Evolutionary conservation across 2,113 vertebrate species (phyloP).

Genomic region (Eidolon helvum): DNA sequence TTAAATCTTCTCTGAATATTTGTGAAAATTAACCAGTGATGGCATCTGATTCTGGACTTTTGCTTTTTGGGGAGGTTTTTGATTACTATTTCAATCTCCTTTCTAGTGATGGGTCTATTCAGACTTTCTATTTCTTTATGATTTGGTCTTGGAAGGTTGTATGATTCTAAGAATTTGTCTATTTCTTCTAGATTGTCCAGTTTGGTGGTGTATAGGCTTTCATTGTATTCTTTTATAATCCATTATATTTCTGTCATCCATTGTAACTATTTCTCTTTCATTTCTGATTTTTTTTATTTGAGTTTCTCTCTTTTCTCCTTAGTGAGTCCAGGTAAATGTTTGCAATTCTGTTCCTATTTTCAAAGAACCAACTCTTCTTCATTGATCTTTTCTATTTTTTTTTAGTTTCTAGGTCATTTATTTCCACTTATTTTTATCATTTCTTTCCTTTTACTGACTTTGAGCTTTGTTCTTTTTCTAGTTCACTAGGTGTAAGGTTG

Average conservation of each 20-base stretch:
- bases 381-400: no score
- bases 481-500: no score
- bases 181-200: background rate
- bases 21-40: background rate
- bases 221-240: background rate
- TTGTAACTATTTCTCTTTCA: background rate
- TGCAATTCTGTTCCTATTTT: no score
- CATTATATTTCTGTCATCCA: background rate
- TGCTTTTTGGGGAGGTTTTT: background rate
- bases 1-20: background rate
- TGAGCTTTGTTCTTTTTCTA: no score
- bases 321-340: no score
- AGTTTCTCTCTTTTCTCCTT: no score
- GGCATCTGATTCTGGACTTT: background rate
- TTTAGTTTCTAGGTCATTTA: no score
- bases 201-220: background rate
- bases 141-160: background rate
- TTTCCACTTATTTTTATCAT: no score
- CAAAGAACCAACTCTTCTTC: no score
- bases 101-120: background rate
- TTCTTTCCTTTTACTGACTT: no score
- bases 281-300: background rate
- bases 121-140: background rate
- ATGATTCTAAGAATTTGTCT: background rate
- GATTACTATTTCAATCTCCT: background rate